Evolutionary conservation across 2,113 vertebrate genomes (phyloP), one percentile per base, ranked within the genome.

Genomic region (Corvus hawaiiensis): DNA sequence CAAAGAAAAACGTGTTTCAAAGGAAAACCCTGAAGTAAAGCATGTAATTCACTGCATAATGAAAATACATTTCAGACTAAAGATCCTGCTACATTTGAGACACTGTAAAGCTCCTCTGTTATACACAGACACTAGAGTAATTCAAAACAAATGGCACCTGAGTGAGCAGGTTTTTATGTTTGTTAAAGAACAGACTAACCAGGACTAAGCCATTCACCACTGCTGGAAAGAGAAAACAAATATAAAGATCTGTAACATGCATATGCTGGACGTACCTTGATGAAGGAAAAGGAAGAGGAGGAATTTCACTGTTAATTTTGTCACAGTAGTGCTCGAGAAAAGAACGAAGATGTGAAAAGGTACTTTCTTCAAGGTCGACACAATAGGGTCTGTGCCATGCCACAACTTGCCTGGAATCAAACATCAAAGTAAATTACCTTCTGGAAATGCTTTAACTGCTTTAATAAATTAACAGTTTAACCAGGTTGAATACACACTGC

Each of bases 371-470:
- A 84, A 99, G 98, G 96, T 99, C 99, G 3, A 99, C 99, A 73
- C 99, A 99, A 83, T 99, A 99, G 51, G 99, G 99, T 84, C 99
- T 98, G 95, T 99, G 99, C 99, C 99, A 99, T 4, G 99, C 99
- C 90, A 99, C 99, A 89, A 99, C 98, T 95, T 99, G 99, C 75
- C 99, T 99, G 94, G 63, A 96, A 93, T 73, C 80, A 80, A 75
- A 93, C 32, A 86, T 11, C 52, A 80, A 27, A 69, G 46, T n/a
- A 28, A 54, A 44, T 94, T 61, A 75, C 37, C 19, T 37, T 58
- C 55, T 69, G 67, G 37, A 79, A 86, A 74, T 24, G 77, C 33
- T 54, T 56, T 6, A 54, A 43, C 19, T n/a, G 44, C 12, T 67
- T 44, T 16, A 68, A 61, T 9, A 79, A 49, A 62, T 37, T 26